Base-by-base conservation (phyloP, 2,113 vertebrate genomes). In the Mus spicilegus region DNA sequence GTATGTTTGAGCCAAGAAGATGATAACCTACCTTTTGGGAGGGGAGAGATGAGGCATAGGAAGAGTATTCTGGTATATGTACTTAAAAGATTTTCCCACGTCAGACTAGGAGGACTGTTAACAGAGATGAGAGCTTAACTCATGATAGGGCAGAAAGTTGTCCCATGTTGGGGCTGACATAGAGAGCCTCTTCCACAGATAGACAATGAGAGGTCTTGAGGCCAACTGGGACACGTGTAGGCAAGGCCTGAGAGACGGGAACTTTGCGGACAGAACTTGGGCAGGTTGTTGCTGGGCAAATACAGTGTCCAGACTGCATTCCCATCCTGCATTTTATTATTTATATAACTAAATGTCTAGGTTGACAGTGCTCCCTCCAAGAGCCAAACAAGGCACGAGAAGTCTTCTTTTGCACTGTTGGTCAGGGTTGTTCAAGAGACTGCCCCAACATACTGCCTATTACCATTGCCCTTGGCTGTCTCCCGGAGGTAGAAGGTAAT, bases 11-110 rank as follows among this genome's bases (percentile, higher is more conserved):
- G 26, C 17, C 61, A 46, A 61, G 73, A 46, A 42, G 22, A 33
- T 0, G 63, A 17, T 51, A 77, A 46, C 14, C 2, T 36, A 12
- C 54, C 76, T 0, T 0, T 0, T 61, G n/a, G 39, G 72, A 4
- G 0, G 20, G 89, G 87, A 0, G 49, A 91, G 82, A 49, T 33
- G 54, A 63, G 65, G 8, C 70, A 93, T 87, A 77, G 94, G 91
- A 77, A 96, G 61, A 56, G 78, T 2, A 86, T 78, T 58, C 84
- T 54, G 54, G 9, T 6, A n/a, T 11, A 6, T 1, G 0, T 2
- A 6, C 7, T 51, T 42, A 16, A 33, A 30, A 56, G 42, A 69
- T 4, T 42, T 51, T 58, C 42, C 86, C 22, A 42, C 17, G 13
- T 46, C 70, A 81, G 76, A 14, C 75, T 33, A 19, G 13, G 65